A percentile compares a stretch with the other conserved stretches of the same genome.
phyloP scores from a whole-genome alignment of 2,113 vertebrate species.

The Gavia stellata region DNA sequence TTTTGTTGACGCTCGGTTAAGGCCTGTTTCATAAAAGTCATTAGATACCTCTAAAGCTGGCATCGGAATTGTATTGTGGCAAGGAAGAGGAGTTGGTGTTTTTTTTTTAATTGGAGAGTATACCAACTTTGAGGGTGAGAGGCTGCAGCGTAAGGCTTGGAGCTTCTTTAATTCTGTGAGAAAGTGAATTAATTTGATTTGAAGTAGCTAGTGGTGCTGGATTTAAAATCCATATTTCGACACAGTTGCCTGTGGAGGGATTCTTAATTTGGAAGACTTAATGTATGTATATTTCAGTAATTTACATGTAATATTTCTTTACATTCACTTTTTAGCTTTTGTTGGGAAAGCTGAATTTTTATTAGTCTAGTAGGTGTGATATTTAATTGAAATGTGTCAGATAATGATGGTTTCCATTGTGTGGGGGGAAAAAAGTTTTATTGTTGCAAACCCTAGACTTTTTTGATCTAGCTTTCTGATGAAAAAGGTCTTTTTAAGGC shows the following conservation, averaged over 20 bases:
- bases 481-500: background rate
- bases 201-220: background rate
- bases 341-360: conserved; percentile 30
- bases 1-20: background rate
- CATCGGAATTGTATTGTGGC: background rate
- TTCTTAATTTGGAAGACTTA: background rate
- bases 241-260: background rate
- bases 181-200: background rate
- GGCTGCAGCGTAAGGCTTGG: background rate
- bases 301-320: background rate
- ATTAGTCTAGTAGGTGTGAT: background rate
- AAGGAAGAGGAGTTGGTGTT: background rate
- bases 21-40: background rate
- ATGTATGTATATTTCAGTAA: background rate
- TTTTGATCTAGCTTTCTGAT: background rate
- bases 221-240: background rate
- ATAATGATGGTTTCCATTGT: background rate
- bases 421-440: background rate
- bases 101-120: background rate
- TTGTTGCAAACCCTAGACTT: background rate
- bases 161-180: background rate
- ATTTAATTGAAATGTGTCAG: background rate
- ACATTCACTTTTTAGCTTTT: background rate
- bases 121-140: background rate
- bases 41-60: background rate